A percentile compares a stretch with the other conserved stretches of the same genome.
These are phyloP conservation scores for Acinonyx jubatus DNA, from an alignment of 2,113 vertebrate species.

Conservation along the genomic window DNA sequence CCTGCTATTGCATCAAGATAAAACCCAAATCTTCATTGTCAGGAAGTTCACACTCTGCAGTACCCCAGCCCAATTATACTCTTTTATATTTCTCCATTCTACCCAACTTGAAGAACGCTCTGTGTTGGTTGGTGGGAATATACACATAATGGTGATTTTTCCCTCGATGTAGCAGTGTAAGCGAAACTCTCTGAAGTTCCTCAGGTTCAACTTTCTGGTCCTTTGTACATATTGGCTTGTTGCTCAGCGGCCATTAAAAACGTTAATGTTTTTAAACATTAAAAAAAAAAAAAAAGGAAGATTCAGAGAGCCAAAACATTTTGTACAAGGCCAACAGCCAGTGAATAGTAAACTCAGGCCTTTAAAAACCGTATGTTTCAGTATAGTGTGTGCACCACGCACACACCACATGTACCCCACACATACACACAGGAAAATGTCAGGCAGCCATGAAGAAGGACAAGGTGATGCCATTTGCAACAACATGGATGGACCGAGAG, in stretches of 20 bases:
- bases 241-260: neutral
- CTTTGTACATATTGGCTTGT: rapidly evolving
- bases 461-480: neutral
- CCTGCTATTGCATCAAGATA: neutral
- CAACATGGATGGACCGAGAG: neutral
- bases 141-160: neutral
- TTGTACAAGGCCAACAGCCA: neutral
- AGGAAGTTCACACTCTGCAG: neutral
- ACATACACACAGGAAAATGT: neutral
- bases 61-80: rapidly evolving
- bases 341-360: neutral
- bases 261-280: too few species aligned
- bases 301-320: neutral
- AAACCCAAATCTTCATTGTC: neutral
- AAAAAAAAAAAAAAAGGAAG: too few species aligned
- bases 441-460: neutral
- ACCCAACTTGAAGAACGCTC: neutral
- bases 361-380: neutral
- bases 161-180: rapidly evolving
- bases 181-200: neutral
- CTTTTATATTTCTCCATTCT: neutral
- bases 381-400: neutral
- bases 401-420: neutral
- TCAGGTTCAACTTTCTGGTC: neutral
- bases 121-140: neutral